Evolutionary conservation across 1,140 invertebrate genomes (phyloP).

Genomic region (Penaeus indicus): DNA sequence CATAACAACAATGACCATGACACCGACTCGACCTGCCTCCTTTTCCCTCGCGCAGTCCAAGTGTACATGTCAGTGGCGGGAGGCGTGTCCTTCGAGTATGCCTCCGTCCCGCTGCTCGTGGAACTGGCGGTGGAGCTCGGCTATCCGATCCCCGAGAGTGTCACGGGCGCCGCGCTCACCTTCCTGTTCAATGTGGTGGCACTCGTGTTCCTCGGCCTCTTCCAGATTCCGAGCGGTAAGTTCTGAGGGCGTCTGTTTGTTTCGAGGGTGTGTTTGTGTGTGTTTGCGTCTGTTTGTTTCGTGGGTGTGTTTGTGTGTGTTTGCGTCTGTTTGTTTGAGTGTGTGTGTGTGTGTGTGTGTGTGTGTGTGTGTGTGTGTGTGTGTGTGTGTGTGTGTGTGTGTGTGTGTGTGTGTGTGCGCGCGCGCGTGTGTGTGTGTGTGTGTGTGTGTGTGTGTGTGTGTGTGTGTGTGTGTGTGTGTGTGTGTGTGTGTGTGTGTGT

Average conservation of each 20-base stretch:
- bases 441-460: too few species aligned
- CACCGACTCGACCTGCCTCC: too few species aligned
- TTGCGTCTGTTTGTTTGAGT: too few species aligned
- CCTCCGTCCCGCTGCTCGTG: conserved; percentile 62
- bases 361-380: neutral
- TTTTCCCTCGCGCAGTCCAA: conserved; percentile 37
- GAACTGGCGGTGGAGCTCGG: conserved; percentile 65
- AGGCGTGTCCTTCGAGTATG: conserved; percentile 59
- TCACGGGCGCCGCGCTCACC: conserved; percentile 61
- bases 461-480: neutral
- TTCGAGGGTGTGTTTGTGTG: neutral
- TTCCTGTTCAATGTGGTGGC: conserved; percentile 63
- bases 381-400: too few species aligned
- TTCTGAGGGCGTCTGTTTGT: neutral
- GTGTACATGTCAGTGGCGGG: conserved; percentile 60
- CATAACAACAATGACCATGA: too few species aligned
- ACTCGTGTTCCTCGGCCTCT: conserved; percentile 59
- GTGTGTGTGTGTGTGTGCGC: too few species aligned
- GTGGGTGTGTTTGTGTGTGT: neutral
- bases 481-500: too few species aligned
- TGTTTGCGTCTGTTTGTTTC: neutral
- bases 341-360: too few species aligned
- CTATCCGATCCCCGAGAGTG: conserved; percentile 64
- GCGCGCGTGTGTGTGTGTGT: too few species aligned
- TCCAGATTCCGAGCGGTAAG: conserved; percentile 62